Percentiles rank a stretch among this genome's conserved stretches.
These are phyloP conservation scores for Dryobates pubescens DNA, from an alignment of 2,797 vertebrate genomes.

Conservation along the genomic window DNA sequence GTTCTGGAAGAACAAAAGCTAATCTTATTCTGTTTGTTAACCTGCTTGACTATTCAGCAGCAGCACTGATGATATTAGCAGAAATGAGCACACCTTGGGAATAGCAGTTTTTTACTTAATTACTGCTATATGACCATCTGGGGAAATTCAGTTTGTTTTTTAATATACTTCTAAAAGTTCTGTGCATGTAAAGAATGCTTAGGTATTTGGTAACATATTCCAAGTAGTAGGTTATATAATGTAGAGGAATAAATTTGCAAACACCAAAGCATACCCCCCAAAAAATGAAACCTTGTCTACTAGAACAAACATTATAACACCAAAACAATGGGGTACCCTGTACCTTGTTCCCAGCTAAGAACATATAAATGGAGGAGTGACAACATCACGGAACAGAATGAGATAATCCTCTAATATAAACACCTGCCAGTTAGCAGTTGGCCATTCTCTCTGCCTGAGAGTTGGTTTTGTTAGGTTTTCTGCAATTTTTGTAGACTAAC, in stretches of 20 bases:
- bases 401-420: background rate
- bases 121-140: background rate
- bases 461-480: background rate
- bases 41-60: conserved; percentile 18
- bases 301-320: background rate
- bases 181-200: background rate
- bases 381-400: background rate
- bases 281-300: background rate
- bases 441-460: background rate
- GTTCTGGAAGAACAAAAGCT: conserved; percentile 17
- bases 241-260: background rate
- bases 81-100: conserved; percentile 47
- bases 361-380: background rate
- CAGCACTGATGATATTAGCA: conserved; percentile 19
- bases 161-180: conserved; percentile 24
- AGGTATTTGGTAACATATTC: background rate
- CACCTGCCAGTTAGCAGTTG: fast-evolving
- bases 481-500: background rate
- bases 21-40: conserved; percentile 20
- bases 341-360: background rate
- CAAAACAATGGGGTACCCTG: background rate
- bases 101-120: conserved; percentile 56
- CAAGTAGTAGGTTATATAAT: background rate
- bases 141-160: conserved; percentile 25
- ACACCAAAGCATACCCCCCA: background rate